phyloP scores from a whole-genome alignment of 2,797 vertebrate genomes.

The Pteropus rufus region DNA sequence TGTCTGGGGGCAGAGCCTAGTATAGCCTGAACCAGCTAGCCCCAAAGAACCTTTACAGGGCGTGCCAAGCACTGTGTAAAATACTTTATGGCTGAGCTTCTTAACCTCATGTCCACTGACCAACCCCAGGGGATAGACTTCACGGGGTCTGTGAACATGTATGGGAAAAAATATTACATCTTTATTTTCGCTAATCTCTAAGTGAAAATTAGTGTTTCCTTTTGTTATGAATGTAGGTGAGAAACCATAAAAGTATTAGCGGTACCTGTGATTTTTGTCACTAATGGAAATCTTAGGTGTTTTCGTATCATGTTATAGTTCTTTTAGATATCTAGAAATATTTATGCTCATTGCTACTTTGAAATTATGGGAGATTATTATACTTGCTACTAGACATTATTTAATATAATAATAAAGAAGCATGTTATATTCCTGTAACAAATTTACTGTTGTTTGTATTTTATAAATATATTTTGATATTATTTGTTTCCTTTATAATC shows the following conservation, averaged over 20 bases:
- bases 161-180: background rate
- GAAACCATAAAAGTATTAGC: background rate
- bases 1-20: background rate
- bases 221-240: background rate
- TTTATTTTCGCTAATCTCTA: background rate
- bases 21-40: too few species aligned
- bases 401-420: background rate
- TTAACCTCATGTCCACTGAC: background rate
- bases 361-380: slow-evolving; percentile 7
- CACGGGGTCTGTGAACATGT: background rate
- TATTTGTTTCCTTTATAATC: slow-evolving; percentile 14
- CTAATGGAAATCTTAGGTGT: background rate
- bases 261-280: background rate
- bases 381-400: background rate
- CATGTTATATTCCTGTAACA: background rate
- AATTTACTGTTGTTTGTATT: slow-evolving; percentile 29
- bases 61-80: background rate
- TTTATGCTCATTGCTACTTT: slow-evolving; percentile 15
- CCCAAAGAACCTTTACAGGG: background rate
- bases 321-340: slow-evolving; percentile 17
- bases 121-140: background rate
- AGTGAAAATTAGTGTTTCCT: slow-evolving; percentile 9
- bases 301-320: background rate
- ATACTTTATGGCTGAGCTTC: background rate
- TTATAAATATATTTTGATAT: slow-evolving; percentile 7